Evolutionary conservation across 2,113 vertebrate species (phyloP).

Genomic region (Misgurnus anguillicaudatus): DNA sequence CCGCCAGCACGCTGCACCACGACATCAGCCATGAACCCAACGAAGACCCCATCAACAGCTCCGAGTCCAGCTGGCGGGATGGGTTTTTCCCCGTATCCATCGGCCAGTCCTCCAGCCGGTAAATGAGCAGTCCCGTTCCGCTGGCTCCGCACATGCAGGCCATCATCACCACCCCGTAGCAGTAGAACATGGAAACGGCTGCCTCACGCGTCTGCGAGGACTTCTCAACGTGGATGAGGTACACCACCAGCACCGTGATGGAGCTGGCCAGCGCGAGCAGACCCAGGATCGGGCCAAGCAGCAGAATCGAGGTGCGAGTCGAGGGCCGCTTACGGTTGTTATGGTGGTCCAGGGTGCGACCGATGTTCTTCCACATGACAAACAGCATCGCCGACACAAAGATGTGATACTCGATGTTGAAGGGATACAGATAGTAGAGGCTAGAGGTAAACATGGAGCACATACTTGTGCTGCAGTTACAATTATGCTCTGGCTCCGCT

Average conservation of each 20-base stretch:
- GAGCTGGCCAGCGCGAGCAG: conserved; percentile 82
- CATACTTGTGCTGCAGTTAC: conserved; percentile 85
- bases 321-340: conserved; percentile 69
- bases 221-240: conserved; percentile 84
- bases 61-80: conserved; percentile 85
- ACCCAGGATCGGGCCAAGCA: conserved; percentile 81
- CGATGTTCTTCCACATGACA: conserved; percentile 95
- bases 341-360: conserved; percentile 80
- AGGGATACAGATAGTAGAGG: conserved; percentile 92
- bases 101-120: conserved; percentile 76
- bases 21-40: conserved; percentile 93
- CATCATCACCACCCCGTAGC: conserved; percentile 81
- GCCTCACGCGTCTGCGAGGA: conserved; percentile 77
- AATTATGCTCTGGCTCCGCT: conserved; percentile 80
- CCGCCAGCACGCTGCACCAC: conserved; percentile 92
- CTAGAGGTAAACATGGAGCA: conserved; percentile 86
- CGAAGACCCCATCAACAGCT: conserved; percentile 87
- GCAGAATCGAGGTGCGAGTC: conserved; percentile 71
- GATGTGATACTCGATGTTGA: conserved; percentile 97
- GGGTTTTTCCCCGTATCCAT: conserved; percentile 87
- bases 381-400: conserved; percentile 93
- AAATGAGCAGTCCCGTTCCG: conserved; percentile 80
- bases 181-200: conserved; percentile 89
- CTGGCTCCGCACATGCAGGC: conserved; percentile 83
- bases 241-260: conserved; percentile 86